Evolutionary conservation across 2,113 vertebrate genomes (phyloP).

Genomic region (Nerophis ophidion): DNA sequence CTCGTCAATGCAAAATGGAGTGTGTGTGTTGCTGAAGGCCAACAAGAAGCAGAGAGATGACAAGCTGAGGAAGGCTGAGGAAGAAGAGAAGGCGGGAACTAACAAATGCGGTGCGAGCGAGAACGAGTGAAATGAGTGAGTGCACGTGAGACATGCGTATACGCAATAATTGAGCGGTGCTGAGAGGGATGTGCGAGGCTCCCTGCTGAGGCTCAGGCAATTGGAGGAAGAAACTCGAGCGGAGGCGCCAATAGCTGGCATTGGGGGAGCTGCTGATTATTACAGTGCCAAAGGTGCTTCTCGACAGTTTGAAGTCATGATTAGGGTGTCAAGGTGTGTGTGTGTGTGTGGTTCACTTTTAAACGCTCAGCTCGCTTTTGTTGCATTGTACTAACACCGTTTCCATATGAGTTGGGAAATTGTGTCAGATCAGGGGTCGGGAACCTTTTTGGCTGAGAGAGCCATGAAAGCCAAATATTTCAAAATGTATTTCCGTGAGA

Average conservation of each 20-base stretch:
- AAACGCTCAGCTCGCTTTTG: neutral
- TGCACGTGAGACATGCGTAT: neutral
- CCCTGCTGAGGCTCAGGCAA: slow-evolving; percentile 28
- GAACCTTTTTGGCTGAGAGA: too few relatives aligned
- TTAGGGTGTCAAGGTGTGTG: neutral
- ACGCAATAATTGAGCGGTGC: slow-evolving; percentile 14
- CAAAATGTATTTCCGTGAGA: too few relatives aligned
- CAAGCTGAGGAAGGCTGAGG: slow-evolving; percentile 24
- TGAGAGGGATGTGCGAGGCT: slow-evolving; percentile 12
- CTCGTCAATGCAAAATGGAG: slow-evolving; percentile 47
- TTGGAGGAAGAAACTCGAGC: neutral
- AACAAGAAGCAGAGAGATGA: slow-evolving; percentile 38
- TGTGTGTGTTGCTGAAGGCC: slow-evolving; percentile 29
- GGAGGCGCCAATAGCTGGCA: neutral
- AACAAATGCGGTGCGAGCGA: slow-evolving; percentile 12
- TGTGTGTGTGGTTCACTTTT: neutral
- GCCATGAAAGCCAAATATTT: too few relatives aligned
- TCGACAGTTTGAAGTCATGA: slow-evolving; percentile 1
- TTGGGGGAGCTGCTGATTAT: neutral
- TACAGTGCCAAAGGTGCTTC: neutral
- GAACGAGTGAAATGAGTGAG: slow-evolving; percentile 19
- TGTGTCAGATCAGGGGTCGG: too few relatives aligned
- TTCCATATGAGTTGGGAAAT: too few relatives aligned
- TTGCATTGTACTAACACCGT: too few relatives aligned
- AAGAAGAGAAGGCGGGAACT: slow-evolving; percentile 12